Conservation (phyloP, 2,113 vertebrate species). For the cattle (Bos taurus) region ARS-UCD2.0 NC_037345.1:38349501-38350000, state of each 20-base stretch:
- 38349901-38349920: not conserved
- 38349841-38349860: too few relatives aligned
- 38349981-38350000: not conserved
- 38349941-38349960: not conserved
- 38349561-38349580: constrained; percentile 88
- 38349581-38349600: constrained; percentile 87
- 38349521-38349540: constrained; percentile 96
- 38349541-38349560: constrained; percentile 96
- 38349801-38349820: not conserved
- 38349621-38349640: constrained; percentile 85
- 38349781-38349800: not conserved
- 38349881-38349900: not conserved
- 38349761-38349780: not conserved
- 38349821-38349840: not conserved
- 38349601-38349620: constrained; percentile 88
- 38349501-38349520: constrained; percentile 61
- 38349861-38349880: not conserved
- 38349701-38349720: not conserved
- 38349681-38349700: not conserved
- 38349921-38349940: not conserved
- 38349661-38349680: not conserved
- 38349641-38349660: not conserved
- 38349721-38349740: not conserved
- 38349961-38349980: not conserved
- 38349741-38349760: not conserved